phyloP scores from a whole-genome alignment of 1,140 invertebrate genomes.

The Pseudoatta argentina region DNA sequence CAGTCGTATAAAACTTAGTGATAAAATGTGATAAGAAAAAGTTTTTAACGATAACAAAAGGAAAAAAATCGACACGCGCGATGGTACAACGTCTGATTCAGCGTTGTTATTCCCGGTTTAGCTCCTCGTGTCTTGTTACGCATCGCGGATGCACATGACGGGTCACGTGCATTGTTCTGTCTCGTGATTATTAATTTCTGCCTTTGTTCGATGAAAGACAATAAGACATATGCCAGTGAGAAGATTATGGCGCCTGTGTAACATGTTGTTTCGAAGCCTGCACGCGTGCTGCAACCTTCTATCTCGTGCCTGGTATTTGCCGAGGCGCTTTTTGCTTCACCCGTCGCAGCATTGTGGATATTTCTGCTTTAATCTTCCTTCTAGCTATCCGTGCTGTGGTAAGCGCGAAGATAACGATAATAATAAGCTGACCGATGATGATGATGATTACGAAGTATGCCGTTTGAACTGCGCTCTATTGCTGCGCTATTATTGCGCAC shows the following conservation, averaged over 20 bases:
- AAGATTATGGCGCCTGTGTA: conserved; percentile 51
- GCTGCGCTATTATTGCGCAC: conserved; percentile 51
- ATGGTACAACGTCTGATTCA: conserved; percentile 29
- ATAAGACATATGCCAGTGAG: conserved; percentile 46
- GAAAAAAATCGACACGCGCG: conserved; percentile 19
- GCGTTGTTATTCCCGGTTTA: conserved; percentile 67
- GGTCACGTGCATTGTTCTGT: conserved; percentile 64
- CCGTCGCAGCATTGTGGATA: conserved; percentile 35
- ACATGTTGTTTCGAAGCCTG: conserved; percentile 3
- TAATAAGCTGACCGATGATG: conserved; percentile 51
- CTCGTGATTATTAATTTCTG: conserved; percentile 58
- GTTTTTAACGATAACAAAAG: not conserved
- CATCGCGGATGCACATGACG: conserved; percentile 55
- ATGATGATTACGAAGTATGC: conserved; percentile 45
- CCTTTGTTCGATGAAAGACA: conserved; percentile 64
- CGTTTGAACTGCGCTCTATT: conserved; percentile 39
- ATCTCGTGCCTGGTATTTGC: conserved; percentile 15
- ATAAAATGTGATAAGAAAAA: conserved; percentile 7
- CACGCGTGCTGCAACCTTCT: conserved; percentile 45
- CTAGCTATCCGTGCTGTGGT: not conserved
- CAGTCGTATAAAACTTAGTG: not conserved
- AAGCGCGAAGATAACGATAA: conserved; percentile 53
- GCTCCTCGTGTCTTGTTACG: conserved; percentile 54
- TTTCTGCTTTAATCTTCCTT: conserved; percentile 30
- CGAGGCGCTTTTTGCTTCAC: not conserved